Conservation (phyloP, 1,140 invertebrate species). For the Macrobrachium rosenbergii region DNA sequence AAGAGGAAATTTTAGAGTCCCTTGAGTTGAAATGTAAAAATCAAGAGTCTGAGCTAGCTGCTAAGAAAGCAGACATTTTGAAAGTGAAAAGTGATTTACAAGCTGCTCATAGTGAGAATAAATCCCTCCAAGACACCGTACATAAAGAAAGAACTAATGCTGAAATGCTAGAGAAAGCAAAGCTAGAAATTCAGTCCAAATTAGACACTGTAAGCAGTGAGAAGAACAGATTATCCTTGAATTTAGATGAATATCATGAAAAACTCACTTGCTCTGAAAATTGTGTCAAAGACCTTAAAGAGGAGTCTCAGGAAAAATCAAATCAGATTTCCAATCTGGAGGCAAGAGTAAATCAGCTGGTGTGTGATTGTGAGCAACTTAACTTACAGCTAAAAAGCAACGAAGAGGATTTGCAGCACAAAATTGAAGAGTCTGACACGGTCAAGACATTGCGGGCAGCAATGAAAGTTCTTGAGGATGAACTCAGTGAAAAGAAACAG, state of each 20-base stretch:
- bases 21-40: constrained; percentile 26
- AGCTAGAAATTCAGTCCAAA: constrained; percentile 31
- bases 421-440: constrained; percentile 47
- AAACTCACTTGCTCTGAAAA: constrained; percentile 23
- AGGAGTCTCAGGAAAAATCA: not conserved
- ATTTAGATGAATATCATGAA: constrained; percentile 56
- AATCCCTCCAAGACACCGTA: constrained; percentile 38
- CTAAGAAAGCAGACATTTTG: not conserved
- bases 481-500: constrained; percentile 52
- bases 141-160: constrained; percentile 18
- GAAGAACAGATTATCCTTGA: constrained; percentile 34
- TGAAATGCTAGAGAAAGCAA: constrained; percentile 15
- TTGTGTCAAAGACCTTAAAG: not conserved
- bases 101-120: constrained; percentile 36
- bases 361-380: constrained; percentile 9
- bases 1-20: constrained; percentile 18
- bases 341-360: not conserved
- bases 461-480: constrained; percentile 40
- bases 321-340: not conserved
- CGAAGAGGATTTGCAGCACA: constrained; percentile 30
- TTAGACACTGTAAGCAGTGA: constrained; percentile 40
- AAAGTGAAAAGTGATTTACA: not conserved
- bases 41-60: constrained; percentile 9
- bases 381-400: not conserved
- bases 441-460: constrained; percentile 21